Evolutionary conservation across 1,140 invertebrate species (phyloP).

Genomic region (Rhagoletis zephyria): DNA sequence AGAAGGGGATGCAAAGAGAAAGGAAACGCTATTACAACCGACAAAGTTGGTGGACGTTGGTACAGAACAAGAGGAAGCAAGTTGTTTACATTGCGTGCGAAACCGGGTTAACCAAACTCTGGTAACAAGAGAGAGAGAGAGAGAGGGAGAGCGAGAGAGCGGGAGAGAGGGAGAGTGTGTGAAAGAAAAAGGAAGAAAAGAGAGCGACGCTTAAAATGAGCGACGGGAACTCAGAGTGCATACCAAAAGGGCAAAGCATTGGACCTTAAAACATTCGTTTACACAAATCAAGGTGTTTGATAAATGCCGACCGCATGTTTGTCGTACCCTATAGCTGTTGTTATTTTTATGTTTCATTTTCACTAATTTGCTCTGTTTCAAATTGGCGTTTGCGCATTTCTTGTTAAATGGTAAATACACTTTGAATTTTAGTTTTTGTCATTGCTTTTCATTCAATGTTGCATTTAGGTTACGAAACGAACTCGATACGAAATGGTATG

Average conservation of each 20-base stretch:
- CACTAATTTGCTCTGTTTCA: neutral
- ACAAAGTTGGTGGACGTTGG: neutral
- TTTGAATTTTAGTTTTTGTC: no score
- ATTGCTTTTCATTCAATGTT: neutral
- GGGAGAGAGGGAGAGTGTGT: neutral
- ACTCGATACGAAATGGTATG: neutral
- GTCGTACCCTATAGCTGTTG: no score
- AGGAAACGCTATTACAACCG: neutral
- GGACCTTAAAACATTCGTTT: neutral
- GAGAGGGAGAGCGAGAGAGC: neutral
- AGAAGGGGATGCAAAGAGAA: neutral
- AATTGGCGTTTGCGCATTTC: neutral
- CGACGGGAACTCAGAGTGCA: neutral
- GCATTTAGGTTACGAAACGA: neutral
- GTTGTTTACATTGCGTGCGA: slow-evolving; percentile 35
- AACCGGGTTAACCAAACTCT: slow-evolving; percentile 3
- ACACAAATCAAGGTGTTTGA: neutral
- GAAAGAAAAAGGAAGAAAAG: neutral
- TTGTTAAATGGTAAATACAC: no score
- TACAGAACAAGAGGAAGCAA: slow-evolving; percentile 2
- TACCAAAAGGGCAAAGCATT: neutral
- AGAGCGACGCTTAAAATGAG: neutral
- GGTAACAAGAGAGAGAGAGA: neutral
- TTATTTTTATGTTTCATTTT: neutral
- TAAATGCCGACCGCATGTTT: neutral